Conservation (phyloP, 1,140 invertebrate genomes). For the Tetramorium simillimum region DNA sequence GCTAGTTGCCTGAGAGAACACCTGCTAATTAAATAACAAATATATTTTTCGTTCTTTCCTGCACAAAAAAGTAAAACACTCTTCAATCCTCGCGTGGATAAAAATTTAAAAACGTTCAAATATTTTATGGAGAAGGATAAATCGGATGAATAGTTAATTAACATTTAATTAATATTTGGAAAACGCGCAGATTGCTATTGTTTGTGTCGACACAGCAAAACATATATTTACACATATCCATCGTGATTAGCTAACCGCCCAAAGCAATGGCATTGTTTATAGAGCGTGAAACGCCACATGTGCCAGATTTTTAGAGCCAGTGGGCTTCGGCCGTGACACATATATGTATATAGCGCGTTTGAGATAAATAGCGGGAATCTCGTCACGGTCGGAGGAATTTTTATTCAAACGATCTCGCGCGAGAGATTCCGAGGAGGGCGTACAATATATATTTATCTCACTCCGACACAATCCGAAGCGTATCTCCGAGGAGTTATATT, state of each 20-base stretch:
- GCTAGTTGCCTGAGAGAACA: not conserved
- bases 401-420: not conserved
- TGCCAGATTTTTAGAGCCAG: slow-evolving; percentile 37
- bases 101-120: not conserved
- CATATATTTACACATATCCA: slow-evolving; percentile 7
- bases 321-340: slow-evolving; percentile 34
- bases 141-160: not conserved
- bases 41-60: not conserved
- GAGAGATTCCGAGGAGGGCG: not conserved
- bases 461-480: not conserved
- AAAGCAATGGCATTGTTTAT: slow-evolving; percentile 48
- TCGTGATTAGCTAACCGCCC: not conserved
- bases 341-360: slow-evolving; percentile 27
- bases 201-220: not conserved
- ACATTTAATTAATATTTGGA: not conserved
- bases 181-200: not conserved
- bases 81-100: not conserved
- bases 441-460: not conserved
- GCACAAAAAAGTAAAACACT: not conserved
- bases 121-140: not conserved
- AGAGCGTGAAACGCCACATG: slow-evolving; percentile 20
- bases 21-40: not conserved
- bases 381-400: not conserved
- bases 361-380: slow-evolving; percentile 20
- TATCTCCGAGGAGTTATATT: not conserved